phyloP scores from a whole-genome alignment of 2,888 invertebrate species.

The Rotaria magnacalcarata region DNA sequence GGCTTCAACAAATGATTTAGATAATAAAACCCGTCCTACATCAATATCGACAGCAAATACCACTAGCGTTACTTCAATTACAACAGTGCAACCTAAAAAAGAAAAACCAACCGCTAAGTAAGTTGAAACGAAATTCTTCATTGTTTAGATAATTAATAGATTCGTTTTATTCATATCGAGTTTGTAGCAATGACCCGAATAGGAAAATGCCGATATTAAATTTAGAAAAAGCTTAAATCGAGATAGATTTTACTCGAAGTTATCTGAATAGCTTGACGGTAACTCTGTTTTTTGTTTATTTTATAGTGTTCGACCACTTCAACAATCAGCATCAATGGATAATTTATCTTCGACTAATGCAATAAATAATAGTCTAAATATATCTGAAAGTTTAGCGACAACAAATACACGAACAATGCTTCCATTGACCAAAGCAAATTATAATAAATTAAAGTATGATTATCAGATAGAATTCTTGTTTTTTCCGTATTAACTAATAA shows the following conservation, averaged over 20 bases:
- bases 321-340: background rate
- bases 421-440: background rate
- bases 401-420: background rate
- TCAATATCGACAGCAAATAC: background rate
- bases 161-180: too few species aligned
- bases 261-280: too few species aligned
- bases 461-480: too few species aligned
- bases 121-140: background rate
- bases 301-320: background rate
- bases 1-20: background rate
- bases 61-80: background rate
- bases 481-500: too few species aligned
- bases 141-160: too few species aligned
- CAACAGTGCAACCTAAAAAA: background rate
- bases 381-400: slow-evolving; percentile 2
- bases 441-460: slow-evolving; percentile 13
- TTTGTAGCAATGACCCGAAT: too few species aligned
- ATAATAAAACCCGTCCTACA: background rate
- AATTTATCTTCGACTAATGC: background rate
- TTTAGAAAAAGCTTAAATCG: too few species aligned
- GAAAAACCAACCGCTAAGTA: background rate
- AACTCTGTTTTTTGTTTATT: background rate
- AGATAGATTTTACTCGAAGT: too few species aligned
- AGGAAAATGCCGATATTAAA: too few species aligned
- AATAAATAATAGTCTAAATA: background rate